Base-by-base conservation (phyloP, 2,888 invertebrate species). In the Drosophila austrosaltans region DNA sequence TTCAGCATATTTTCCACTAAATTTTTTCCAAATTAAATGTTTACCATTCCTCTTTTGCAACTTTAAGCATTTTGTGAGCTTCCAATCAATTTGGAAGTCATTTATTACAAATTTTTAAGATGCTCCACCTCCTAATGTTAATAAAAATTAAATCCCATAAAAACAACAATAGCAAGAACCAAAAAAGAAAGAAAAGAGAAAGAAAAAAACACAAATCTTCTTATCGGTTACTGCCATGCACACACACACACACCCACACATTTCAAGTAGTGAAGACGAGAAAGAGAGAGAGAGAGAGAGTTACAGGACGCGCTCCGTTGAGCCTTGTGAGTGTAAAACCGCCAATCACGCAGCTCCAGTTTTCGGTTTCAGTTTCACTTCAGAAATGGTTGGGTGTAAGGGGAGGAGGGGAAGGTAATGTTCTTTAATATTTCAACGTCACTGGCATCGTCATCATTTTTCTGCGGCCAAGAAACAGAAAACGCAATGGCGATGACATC, bases 391-490 rank as follows among this genome's bases (percentile, higher is more conserved):
- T 5, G 3, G 32, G 4, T 20, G 8, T 5, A 1, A 16, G 25
- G 28, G 22, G 22, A 2, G 3, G 10, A 22, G 48, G 22, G 48
- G 48, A 48, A 22, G 85, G 82, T 85, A 89, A 89, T 85, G 85
- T 76, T 66, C 63, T 75, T 71, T 85, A 88, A 85, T 85, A 89
- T 85, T 89, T 85, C 85, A 85, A 85, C 89, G 85, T 85, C 89
- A 85, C 78, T 80, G 76, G 80, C 89, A 81, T 86, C 87, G 83
- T 85, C 85, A 85, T 89, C 85, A 89, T 85, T 89, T 89, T 74
- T 80, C 78, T 76, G 76, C 72, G 81, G 81, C 76, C 78, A 69
- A 60, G 53, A 62, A 28, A 63, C 62, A 60, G 53, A 62, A 28
- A 63, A 63, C 68, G 61, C 69, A 66, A 71, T 58, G 72, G 79